Evolutionary conservation across 2,888 invertebrate genomes (phyloP).

Genomic region (Branchellion lobata): DNA sequence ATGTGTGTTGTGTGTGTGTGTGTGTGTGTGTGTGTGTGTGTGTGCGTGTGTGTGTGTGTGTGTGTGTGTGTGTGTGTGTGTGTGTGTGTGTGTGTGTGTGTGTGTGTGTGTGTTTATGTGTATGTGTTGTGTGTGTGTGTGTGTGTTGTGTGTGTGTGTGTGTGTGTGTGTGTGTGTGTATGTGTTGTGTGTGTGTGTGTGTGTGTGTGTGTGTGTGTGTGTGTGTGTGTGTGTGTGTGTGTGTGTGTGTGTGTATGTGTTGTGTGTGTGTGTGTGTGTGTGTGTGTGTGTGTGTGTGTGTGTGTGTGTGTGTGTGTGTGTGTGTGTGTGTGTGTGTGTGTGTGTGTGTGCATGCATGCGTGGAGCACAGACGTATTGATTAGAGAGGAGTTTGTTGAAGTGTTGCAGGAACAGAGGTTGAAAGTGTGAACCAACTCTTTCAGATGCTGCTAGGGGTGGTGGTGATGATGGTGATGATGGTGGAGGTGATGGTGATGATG

Average conservation of each 20-base stretch:
- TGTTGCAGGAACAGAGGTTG: too few relatives aligned
- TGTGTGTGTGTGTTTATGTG: conserved; percentile 7
- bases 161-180: background rate
- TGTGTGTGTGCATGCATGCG: too few relatives aligned
- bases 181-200: conserved; percentile 6
- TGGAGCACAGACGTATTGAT: too few relatives aligned
- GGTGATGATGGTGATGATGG: too few relatives aligned
- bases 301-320: conserved; percentile 10
- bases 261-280: conserved; percentile 10
- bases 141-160: conserved; percentile 8
- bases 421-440: too few relatives aligned
- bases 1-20: conserved; percentile 10
- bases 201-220: conserved; percentile 14
- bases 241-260: background rate
- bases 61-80: background rate
- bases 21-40: conserved; percentile 13
- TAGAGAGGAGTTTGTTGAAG: too few relatives aligned
- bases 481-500: too few relatives aligned
- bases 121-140: too few relatives aligned
- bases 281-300: conserved; percentile 13
- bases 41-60: conserved; percentile 8
- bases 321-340: too few relatives aligned
- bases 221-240: conserved; percentile 13
- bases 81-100: conserved; percentile 13
- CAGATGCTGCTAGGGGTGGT: too few relatives aligned